A percentile compares a stretch with the other conserved stretches of the same genome.
Evolutionary conservation across 2,113 vertebrate species (phyloP).

Genomic region (Lipophrys pholis): DNA sequence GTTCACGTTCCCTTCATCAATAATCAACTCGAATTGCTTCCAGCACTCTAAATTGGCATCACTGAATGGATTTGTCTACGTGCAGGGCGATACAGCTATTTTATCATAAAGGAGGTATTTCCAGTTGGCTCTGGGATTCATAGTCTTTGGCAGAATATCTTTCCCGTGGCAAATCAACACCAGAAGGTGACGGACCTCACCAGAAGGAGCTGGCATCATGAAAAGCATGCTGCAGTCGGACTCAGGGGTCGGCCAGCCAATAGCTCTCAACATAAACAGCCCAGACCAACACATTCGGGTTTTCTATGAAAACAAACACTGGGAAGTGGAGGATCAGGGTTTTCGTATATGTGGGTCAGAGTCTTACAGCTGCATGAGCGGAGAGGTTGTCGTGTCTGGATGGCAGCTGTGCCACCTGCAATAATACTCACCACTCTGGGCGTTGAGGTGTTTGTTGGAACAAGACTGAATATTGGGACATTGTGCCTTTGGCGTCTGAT

Average conservation of each 20-base stretch:
- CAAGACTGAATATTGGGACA: constrained; percentile 19
- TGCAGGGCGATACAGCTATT: constrained; percentile 4
- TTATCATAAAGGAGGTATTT: constrained; percentile 32
- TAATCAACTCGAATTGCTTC: too few relatives aligned
- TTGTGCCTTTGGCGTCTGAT: neutral
- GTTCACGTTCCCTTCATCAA: too few relatives aligned
- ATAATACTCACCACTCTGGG: constrained; percentile 50
- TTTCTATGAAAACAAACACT: constrained; percentile 58
- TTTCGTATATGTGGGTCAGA: constrained; percentile 53
- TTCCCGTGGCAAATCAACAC: constrained; percentile 54
- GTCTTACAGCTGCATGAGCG: constrained; percentile 23
- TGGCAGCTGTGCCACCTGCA: constrained; percentile 52
- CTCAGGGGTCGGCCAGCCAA: constrained; percentile 42
- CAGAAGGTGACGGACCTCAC: constrained; percentile 30
- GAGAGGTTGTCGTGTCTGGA: constrained; percentile 46
- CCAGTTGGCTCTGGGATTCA: constrained; percentile 39
- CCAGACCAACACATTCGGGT: constrained; percentile 51
- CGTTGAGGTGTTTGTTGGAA: constrained; percentile 21
- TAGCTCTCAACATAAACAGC: constrained; percentile 49
- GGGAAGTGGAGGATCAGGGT: constrained; percentile 44
- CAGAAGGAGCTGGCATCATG: constrained; percentile 48
- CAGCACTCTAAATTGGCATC: too few relatives aligned
- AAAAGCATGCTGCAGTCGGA: constrained; percentile 32
- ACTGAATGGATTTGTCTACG: constrained; percentile 43
- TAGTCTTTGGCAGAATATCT: constrained; percentile 58